phyloP scores from a whole-genome alignment of 2,797 vertebrate species.

The Artibeus jamaicensis region DNA sequence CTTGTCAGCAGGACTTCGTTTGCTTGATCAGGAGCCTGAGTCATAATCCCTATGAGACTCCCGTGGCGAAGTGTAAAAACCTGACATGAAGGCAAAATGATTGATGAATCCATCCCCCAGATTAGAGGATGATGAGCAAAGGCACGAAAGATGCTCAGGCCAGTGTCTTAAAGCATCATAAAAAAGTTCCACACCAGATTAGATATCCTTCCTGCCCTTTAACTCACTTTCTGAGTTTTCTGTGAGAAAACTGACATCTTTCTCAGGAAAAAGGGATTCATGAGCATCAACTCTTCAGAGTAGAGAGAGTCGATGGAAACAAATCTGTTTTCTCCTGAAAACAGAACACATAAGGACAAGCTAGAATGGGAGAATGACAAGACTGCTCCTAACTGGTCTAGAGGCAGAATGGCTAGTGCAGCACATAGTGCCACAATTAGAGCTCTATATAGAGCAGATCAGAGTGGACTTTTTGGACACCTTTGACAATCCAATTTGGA shows the following conservation, averaged over 20 bases:
- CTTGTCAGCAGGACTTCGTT: conserved; percentile 36
- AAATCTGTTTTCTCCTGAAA: background rate
- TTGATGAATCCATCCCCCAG: background rate
- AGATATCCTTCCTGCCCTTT: background rate
- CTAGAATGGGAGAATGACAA: background rate
- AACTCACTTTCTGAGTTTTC: background rate
- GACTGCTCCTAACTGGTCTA: background rate
- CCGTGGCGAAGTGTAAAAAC: background rate
- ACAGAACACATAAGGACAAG: background rate
- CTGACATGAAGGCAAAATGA: background rate
- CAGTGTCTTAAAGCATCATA: background rate
- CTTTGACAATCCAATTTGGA: background rate
- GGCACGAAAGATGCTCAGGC: background rate
- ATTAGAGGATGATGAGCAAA: background rate
- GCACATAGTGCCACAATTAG: background rate
- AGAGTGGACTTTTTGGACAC: background rate
- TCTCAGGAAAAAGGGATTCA: background rate
- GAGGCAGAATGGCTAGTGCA: background rate
- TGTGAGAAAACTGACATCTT: background rate
- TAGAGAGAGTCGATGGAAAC: background rate
- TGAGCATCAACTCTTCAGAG: background rate
- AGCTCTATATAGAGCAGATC: background rate
- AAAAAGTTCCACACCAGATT: background rate
- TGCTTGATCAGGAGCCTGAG: background rate
- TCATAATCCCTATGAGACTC: conserved; percentile 29